phyloP scores from a whole-genome alignment of 2,113 vertebrate species.

The Strigops habroptila region DNA sequence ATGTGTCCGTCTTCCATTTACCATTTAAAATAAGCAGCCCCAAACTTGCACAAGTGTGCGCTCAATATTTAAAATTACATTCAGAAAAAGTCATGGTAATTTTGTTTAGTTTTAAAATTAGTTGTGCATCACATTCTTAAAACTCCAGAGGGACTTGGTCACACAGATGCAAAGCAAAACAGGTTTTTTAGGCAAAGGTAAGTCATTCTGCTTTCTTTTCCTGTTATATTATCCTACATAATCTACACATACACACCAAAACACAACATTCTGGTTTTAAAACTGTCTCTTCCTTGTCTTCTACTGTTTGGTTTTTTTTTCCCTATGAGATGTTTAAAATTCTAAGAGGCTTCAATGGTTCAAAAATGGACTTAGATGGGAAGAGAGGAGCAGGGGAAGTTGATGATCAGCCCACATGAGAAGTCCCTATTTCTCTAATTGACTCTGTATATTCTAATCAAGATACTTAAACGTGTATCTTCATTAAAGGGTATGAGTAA shows the following conservation, averaged over 20 bases:
- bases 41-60: constrained; percentile 25
- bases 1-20: constrained; percentile 26
- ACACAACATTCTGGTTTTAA: background rate
- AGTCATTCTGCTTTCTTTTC: background rate
- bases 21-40: constrained; percentile 47
- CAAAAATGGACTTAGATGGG: background rate
- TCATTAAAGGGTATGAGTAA: constrained; percentile 16
- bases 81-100: constrained; percentile 17
- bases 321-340: background rate
- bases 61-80: constrained; percentile 31
- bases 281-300: background rate
- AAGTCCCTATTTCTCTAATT: constrained; percentile 27
- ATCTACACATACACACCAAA: background rate
- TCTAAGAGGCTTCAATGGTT: background rate
- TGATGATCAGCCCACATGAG: background rate
- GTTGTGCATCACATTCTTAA: constrained; percentile 31
- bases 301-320: background rate
- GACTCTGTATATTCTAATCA: background rate
- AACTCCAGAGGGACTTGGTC: background rate
- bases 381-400: background rate
- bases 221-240: background rate
- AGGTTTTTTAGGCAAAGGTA: background rate
- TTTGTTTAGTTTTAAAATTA: constrained; percentile 43
- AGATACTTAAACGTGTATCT: background rate
- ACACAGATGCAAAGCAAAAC: background rate